Conservation (phyloP, 2,888 invertebrate species). For the Heteropelma amictum region DNA sequence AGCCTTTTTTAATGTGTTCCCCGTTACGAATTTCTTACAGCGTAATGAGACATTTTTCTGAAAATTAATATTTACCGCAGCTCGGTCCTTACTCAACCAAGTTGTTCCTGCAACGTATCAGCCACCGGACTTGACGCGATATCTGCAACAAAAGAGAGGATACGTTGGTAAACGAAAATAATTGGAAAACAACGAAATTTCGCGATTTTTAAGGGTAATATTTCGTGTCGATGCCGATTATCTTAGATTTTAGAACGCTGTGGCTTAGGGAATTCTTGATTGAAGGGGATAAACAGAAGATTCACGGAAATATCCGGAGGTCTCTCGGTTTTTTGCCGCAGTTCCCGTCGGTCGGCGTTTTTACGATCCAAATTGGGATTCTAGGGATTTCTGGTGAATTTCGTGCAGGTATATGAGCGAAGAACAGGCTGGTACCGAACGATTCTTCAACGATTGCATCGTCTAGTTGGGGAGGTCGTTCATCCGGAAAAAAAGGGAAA, state of each 20-base stretch:
- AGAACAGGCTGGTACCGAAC: too few species aligned
- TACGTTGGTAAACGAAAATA: neutral
- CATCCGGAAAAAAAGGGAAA: neutral
- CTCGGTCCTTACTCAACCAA: constrained; percentile 43
- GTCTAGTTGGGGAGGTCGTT: neutral
- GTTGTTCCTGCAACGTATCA: neutral
- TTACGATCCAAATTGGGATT: too few species aligned
- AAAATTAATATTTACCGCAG: constrained; percentile 42
- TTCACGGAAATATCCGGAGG: too few species aligned
- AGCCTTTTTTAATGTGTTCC: constrained; percentile 4
- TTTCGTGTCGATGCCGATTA: too few species aligned
- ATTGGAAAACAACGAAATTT: neutral
- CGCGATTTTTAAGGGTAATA: neutral
- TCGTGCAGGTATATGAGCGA: too few species aligned
- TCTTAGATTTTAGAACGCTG: too few species aligned
- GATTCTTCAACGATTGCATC: neutral
- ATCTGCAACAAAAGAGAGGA: constrained; percentile 44
- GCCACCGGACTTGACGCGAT: neutral
- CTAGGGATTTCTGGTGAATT: too few species aligned
- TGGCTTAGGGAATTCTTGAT: too few species aligned
- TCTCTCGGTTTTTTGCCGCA: too few species aligned
- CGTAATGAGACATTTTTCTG: neutral
- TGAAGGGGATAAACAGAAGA: too few species aligned
- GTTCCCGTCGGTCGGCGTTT: too few species aligned
- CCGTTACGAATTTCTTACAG: neutral